phyloP scores from a whole-genome alignment of 2,113 vertebrate genomes.

The Notothenia rossii region DNA sequence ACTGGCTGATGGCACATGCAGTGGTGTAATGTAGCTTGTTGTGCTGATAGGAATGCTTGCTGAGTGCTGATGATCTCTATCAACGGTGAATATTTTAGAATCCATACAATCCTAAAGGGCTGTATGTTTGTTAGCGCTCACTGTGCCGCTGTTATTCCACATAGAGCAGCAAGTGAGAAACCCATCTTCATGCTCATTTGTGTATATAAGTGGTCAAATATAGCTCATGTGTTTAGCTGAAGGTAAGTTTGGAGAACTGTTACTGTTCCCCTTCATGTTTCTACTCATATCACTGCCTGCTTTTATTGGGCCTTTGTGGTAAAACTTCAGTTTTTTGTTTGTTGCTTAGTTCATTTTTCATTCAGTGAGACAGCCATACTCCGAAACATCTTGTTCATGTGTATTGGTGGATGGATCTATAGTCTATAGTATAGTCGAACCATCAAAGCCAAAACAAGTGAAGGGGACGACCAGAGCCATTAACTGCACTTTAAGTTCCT shows the following conservation, averaged over 20 bases:
- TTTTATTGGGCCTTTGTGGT: constrained; percentile 13
- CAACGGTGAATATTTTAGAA: constrained; percentile 4
- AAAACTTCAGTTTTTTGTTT: background rate
- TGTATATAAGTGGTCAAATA: constrained; percentile 21
- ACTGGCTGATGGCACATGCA: constrained; percentile 21
- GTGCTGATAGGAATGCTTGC: background rate
- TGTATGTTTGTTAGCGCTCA: constrained; percentile 54
- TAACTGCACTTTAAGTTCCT: constrained; percentile 58
- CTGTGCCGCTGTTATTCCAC: constrained; percentile 34
- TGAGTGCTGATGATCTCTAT: background rate
- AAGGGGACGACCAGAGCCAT: constrained; percentile 65
- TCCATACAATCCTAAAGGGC: constrained; percentile 72
- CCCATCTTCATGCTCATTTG: constrained; percentile 19
- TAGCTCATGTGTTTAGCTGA: constrained; percentile 44
- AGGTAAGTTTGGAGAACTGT: constrained; percentile 77
- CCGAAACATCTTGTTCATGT: constrained; percentile 85
- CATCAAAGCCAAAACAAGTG: constrained; percentile 37
- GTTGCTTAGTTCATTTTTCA: constrained; percentile 34
- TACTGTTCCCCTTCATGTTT: background rate
- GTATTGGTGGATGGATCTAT: constrained; percentile 75
- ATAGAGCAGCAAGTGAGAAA: constrained; percentile 41
- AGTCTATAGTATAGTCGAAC: constrained; percentile 19
- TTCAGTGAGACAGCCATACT: constrained; percentile 81
- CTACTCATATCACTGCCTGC: constrained; percentile 38
- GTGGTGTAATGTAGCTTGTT: background rate